Base-by-base conservation (phyloP, 2,888 invertebrate genomes). In the Eilema depressum region DNA sequence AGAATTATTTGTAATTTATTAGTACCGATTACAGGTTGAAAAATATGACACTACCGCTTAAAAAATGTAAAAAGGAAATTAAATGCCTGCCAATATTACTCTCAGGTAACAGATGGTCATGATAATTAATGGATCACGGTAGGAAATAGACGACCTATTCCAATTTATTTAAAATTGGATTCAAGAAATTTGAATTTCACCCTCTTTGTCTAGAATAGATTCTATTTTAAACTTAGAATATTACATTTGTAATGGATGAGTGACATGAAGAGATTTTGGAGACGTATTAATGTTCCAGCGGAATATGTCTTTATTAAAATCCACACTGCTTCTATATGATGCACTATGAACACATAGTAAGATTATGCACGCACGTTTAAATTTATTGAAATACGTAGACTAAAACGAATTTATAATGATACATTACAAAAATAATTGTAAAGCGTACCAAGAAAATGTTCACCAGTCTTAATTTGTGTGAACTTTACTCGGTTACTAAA, bases 91-190 rank as follows among this genome's bases (percentile, higher is more conserved):
- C 33, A 30, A 23, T 33, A 62, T 62, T 33, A 62, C 30, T 37
- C 62, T 62, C 33, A 62, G 62, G 62, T 62, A 62, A 59, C 59
- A 59, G 30, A 64, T 53, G n/a, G n/a, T 53, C 30, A 47, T 30
- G 12, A 64, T 64, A 53, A 64, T 64, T 28, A 64, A 53, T 64
- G 28, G 53, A 47, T 53, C 53, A 53, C 28, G 53, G 47, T n/a
- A 28, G 47, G 64, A 59, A 59, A 28, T 20, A 53, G 26, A 28
- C n/a, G 64, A 26, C 11, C n/a, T 53, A 59, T 63, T 64, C 8
- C 47, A 53, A 23, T 64, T 28, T 12, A 53, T 63, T 63, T 26
- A 25, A n/a, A 53, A 30, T 53, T 53, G 3, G 3, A 12, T 28
- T 33, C n/a, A 33, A 20, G n/a, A n/a, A 33, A 61, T 59, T 59